Base-by-base conservation (phyloP, 2,797 vertebrate genomes). In the Coracias cyanogaster region DNA sequence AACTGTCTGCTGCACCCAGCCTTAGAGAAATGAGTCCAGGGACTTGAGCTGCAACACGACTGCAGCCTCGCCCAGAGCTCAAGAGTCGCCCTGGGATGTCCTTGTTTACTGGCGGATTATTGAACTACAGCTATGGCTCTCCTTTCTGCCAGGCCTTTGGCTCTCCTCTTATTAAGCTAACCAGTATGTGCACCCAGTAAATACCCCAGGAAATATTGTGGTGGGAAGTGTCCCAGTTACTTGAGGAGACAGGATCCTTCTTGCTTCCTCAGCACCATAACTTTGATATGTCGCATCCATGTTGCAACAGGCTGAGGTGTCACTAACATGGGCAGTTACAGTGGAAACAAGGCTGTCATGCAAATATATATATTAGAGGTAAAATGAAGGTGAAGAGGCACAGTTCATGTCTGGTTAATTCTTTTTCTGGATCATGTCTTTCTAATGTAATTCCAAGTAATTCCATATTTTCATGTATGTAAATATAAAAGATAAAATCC, bases 11-110 rank as follows among this genome's bases (percentile, higher is more conserved):
- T 66, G 46, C 6, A 4, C 55, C 15, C 24, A 90, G 21, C n/a
- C 51, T 54, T 67, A 41, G 22, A 29, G 65, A 91, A 87, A 81
- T 2, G 15, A 84, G 28, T 16, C n/a, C 2, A 24, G 39, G 41
- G 15, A n/a, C 48, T 64, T 67, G 45, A 33, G 29, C 35, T 80
- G n/a, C 55, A 66, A 15, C 58, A 39, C 15, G 18, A 46, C 25
- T 29, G 20, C 39, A 70, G 12, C 46, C 57, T 85, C 3, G 1
- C 7, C 15, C 45, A 60, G 37, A 85, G 9, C 33, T 13, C 1
- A 1, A 77, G 16, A n/a, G 26, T 77, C 0, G 0, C 57, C 57
- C 43, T 3, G 3, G 19, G n/a, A 28, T 22, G 12, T 18, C 37
- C 48, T 55, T 39, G 24, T 60, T 73, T 65, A 28, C 37, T 19